A percentile compares a stretch with the other conserved stretches of the same genome.
Evolutionary conservation across 37 sponge, comb jelly and placozoan species (phyloP).

Genomic region (Mnemiopsis leidyi): DNA sequence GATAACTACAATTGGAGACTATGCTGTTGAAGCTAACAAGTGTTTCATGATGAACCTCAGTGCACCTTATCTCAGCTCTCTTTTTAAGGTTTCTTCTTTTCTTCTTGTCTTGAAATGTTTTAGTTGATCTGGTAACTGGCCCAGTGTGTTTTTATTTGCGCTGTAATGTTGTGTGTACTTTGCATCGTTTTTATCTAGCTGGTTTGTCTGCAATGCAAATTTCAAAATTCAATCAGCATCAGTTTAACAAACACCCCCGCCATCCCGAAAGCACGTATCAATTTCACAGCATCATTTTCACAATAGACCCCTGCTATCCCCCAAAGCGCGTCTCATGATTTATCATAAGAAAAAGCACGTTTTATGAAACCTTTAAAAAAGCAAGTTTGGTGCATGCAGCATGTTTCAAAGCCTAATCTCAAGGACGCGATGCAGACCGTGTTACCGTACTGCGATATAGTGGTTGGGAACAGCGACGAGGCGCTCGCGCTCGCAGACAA

Average conservation of each 20-base stretch:
- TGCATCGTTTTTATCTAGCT: no score
- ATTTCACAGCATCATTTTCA: no score
- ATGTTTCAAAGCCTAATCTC: background rate
- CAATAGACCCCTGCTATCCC: no score
- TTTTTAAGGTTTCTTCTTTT: background rate
- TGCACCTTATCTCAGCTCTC: background rate
- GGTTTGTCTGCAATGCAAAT: no score
- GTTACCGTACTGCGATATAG: background rate
- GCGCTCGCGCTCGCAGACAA: background rate
- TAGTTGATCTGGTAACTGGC: background rate
- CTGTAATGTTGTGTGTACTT: no score
- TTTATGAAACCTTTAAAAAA: no score
- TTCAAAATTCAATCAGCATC: no score
- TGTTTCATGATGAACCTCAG: background rate
- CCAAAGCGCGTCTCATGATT: no score
- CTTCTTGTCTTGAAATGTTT: background rate
- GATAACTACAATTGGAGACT: background rate
- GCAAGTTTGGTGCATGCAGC: background rate
- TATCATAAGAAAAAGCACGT: no score
- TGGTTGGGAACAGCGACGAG: slow-evolving; percentile 12
- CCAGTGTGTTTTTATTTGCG: no score
- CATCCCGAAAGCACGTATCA: no score
- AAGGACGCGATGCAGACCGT: background rate
- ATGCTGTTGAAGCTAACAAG: background rate
- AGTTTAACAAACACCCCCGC: no score